Conservation (phyloP, 2,113 vertebrate genomes). For the Spilogale gracilis region DNA sequence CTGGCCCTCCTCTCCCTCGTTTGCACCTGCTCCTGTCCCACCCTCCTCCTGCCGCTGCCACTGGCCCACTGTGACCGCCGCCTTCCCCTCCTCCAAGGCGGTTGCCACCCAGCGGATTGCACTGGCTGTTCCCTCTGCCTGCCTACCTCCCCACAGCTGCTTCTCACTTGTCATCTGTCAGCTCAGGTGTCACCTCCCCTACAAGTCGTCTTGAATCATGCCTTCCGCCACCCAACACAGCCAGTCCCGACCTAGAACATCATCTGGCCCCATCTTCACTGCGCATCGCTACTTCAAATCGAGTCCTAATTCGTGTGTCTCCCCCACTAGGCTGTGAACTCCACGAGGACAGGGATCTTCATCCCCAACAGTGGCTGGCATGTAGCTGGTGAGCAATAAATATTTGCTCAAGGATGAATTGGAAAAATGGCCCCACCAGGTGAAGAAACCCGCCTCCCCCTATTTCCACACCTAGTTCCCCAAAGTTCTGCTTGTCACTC, state of each 20-base stretch:
- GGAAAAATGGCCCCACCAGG: neutral
- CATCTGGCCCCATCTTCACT: neutral
- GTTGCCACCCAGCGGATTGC: neutral
- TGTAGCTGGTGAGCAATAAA: neutral
- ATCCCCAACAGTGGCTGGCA: neutral
- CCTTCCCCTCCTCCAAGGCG: neutral
- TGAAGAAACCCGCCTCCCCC: rapidly evolving
- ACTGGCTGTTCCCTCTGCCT: neutral
- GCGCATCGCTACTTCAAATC: neutral
- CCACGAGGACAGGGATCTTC: neutral
- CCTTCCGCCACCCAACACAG: rapidly evolving
- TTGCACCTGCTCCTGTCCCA: too few relatives aligned
- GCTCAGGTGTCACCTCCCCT: neutral
- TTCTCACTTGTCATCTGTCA: neutral
- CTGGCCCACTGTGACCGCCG: neutral
- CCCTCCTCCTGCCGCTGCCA: neutral
- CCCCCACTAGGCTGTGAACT: neutral
- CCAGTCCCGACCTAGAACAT: neutral
- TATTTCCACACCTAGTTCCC: too few relatives aligned
- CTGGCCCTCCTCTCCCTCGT: neutral
- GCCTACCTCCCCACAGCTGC: neutral
- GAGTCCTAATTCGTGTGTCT: neutral
- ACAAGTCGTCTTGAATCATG: neutral
- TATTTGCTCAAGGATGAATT: neutral
- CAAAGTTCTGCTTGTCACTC: neutral